A percentile compares a stretch with the other conserved stretches of the same genome.
phyloP scores from a whole-genome alignment of 1,140 invertebrate genomes.

The Trypoxylus dichotomus region DNA sequence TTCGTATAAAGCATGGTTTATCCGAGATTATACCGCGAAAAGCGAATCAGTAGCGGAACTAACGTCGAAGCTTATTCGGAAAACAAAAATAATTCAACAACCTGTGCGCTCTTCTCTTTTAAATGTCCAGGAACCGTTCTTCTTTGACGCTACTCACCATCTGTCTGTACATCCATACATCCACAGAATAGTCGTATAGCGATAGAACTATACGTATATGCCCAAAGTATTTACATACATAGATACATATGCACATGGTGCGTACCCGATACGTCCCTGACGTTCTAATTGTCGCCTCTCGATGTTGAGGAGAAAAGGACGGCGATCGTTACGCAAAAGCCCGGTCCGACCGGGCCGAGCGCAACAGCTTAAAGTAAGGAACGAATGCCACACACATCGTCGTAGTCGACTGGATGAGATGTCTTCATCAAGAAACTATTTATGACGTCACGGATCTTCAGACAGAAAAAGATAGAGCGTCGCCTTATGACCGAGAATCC shows the following conservation, averaged over 20 bases:
- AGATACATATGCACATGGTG: background rate
- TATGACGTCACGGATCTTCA: slow-evolving; percentile 28
- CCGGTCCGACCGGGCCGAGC: too few relatives aligned
- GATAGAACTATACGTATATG: too few relatives aligned
- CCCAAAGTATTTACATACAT: background rate
- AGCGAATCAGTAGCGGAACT: too few relatives aligned
- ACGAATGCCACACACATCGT: slow-evolving; percentile 26
- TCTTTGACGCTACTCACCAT: background rate
- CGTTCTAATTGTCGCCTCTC: slow-evolving; percentile 21
- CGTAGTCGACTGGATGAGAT: slow-evolving; percentile 25
- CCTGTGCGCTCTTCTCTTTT: background rate
- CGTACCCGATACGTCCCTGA: slow-evolving; percentile 24
- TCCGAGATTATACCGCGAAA: too few relatives aligned
- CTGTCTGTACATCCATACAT: background rate
- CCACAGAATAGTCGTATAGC: too few relatives aligned
- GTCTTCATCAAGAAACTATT: slow-evolving; percentile 30
- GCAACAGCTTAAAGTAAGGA: background rate
- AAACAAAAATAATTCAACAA: slow-evolving; percentile 19
- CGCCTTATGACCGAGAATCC: background rate
- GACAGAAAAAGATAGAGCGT: slow-evolving; percentile 21
- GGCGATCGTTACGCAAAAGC: slow-evolving; percentile 26
- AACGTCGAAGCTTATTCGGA: slow-evolving; percentile 28
- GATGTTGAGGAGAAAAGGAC: background rate
- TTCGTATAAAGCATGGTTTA: too few relatives aligned
- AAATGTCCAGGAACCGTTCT: background rate